Conservation (phyloP, 2,888 invertebrate species). For the Dione juno region DNA sequence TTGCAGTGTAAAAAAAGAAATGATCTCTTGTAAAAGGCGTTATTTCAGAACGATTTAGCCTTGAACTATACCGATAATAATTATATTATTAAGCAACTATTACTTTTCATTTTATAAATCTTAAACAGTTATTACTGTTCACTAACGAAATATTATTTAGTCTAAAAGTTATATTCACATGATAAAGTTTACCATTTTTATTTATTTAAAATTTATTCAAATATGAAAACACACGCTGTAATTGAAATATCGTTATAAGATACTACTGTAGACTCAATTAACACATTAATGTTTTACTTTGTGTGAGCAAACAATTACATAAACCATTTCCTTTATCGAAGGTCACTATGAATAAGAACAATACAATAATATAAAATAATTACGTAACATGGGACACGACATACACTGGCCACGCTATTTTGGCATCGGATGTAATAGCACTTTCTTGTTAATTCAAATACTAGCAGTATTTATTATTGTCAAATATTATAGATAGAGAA, state of each 20-base stretch:
- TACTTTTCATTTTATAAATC: conserved; percentile 3
- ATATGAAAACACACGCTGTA: neutral
- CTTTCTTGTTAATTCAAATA: conserved; percentile 23
- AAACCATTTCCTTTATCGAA: conserved; percentile 35
- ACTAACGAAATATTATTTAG: neutral
- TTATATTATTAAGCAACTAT: conserved; percentile 7
- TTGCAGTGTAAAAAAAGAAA: neutral
- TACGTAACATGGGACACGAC: conserved; percentile 21
- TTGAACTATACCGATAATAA: conserved; percentile 4
- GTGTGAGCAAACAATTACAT: conserved; percentile 30
- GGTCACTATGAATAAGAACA: conserved; percentile 33
- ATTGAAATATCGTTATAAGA: conserved; percentile 9
- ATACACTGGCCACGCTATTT: conserved; percentile 19
- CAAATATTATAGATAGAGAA: neutral
- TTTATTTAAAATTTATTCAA: neutral
- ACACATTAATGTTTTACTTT: conserved; percentile 19
- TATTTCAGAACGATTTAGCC: conserved; percentile 10
- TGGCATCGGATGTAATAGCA: conserved; percentile 14
- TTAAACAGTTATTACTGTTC: neutral
- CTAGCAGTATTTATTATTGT: conserved; percentile 1
- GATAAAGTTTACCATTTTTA: neutral
- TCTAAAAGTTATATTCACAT: neutral
- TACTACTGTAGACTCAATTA: conserved; percentile 6
- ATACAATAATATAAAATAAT: conserved; percentile 26
- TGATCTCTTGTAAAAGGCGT: neutral